Evolutionary conservation across 1,140 invertebrate species (phyloP).

Genomic region (Brachionus sp.): DNA sequence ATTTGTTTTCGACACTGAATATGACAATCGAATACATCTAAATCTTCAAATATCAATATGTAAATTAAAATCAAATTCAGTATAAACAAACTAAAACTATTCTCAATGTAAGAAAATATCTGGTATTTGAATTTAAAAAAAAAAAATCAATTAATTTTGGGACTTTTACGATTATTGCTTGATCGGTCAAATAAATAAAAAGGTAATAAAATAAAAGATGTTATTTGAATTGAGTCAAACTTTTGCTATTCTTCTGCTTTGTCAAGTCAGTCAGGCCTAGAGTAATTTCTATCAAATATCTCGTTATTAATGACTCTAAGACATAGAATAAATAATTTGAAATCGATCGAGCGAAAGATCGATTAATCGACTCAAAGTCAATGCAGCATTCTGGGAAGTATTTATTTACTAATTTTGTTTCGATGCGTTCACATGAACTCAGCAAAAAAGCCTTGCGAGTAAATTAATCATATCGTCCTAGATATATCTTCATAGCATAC

Average conservation of each 20-base stretch:
- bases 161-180: neutral
- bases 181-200: slow-evolving; percentile 9
- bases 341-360: slow-evolving; percentile 30
- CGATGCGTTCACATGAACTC: neutral
- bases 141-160: neutral
- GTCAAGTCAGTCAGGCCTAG: neutral
- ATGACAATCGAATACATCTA: neutral
- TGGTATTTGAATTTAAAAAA: neutral
- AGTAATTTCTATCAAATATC: neutral
- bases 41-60: neutral
- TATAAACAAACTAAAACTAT: neutral
- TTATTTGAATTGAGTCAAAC: neutral
- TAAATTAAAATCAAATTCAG: neutral
- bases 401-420: neutral
- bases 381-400: slow-evolving; percentile 4
- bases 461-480: slow-evolving; percentile 40
- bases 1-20: neutral
- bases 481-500: slow-evolving; percentile 24
- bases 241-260: neutral
- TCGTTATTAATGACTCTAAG: slow-evolving; percentile 22
- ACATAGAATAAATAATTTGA: slow-evolving; percentile 12
- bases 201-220: neutral
- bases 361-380: neutral
- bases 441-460: slow-evolving; percentile 21
- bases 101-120: neutral